These are phyloP conservation scores for Ammodytes dubius DNA, from an alignment of 2,113 vertebrate species.

Conservation along the genomic window DNA sequence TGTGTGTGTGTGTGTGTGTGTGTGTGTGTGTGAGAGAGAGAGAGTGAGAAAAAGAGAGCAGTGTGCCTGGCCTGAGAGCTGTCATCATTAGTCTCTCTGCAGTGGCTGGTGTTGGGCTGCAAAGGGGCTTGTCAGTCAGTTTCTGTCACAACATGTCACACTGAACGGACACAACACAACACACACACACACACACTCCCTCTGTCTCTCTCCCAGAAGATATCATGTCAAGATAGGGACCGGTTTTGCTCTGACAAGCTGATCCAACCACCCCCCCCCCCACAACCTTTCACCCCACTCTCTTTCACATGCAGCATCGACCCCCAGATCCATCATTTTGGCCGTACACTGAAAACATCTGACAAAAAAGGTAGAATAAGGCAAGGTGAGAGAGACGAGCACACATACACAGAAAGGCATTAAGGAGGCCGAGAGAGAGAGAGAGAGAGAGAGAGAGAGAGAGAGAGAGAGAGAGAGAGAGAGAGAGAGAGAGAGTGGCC, in stretches of 20 bases:
- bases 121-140: constrained; percentile 76
- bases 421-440: constrained; percentile 31
- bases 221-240: constrained; percentile 69
- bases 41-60: constrained; percentile 66
- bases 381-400: neutral
- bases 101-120: constrained; percentile 72
- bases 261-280: constrained; percentile 27
- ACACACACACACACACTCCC: neutral
- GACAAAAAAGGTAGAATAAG: constrained; percentile 24
- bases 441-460: constrained; percentile 51
- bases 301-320: constrained; percentile 30
- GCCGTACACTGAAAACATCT: neutral
- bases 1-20: constrained; percentile 12
- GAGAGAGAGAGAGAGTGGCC: constrained; percentile 35
- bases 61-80: constrained; percentile 71
- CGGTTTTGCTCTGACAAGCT: constrained; percentile 63
- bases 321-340: neutral
- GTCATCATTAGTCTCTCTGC: constrained; percentile 79
- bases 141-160: constrained; percentile 80
- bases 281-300: constrained; percentile 69
- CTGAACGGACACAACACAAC: constrained; percentile 46
- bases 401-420: neutral
- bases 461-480: constrained; percentile 53
- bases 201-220: constrained; percentile 59
- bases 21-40: constrained; percentile 27